Base-by-base conservation (phyloP, 1,140 invertebrate genomes). In the Palaemon carinicauda region DNA sequence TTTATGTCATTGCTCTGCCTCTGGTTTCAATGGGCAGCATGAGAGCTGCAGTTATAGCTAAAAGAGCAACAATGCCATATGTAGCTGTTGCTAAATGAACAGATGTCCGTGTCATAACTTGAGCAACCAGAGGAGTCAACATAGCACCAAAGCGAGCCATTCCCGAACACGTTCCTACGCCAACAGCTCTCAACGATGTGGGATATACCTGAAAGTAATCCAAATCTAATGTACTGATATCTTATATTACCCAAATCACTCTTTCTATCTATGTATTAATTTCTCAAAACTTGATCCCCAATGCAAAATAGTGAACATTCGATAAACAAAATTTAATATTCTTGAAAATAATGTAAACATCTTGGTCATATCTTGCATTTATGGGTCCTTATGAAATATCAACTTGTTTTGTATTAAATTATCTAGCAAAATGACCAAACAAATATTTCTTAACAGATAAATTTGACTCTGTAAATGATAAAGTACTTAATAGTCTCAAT, bases 101-200 rank as follows among this genome's bases (percentile, higher is more conserved):
- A 7, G 87, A 89, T 27, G 86, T 89, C 12, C 82, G 79, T 33
- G 71, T 84, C 24, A 84, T 53, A 75, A 98, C 97, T 93, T 98
- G 97, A 24, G 97, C 97, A 52, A 98, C 94, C 91, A 98, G 98
- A 1, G 97, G 97, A 2, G 97, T 98, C 3, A 97, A 91, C 94
- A 98, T 98, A 24, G 97, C 97, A 53, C 97, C 97, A 33, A 98
- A 93, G 82, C 97, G 92, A 3, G 97, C 97, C 93, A 98, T 97
- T 3, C 95, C 96, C 90, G 96, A 97, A 91, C 97, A 97, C 2
- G 96, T 95, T 4, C 97, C 97, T 0, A 98, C 94, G 0, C 97
- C 97, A 53, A 97, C 94, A 50, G 96, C 95, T 88, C 97, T 91
- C 87, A 98, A 93, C 65, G 96, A 96, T 4, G 96, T 98, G 0